Conservation (phyloP, 2,113 vertebrate species). For the Delphinapterus leucas region DNA sequence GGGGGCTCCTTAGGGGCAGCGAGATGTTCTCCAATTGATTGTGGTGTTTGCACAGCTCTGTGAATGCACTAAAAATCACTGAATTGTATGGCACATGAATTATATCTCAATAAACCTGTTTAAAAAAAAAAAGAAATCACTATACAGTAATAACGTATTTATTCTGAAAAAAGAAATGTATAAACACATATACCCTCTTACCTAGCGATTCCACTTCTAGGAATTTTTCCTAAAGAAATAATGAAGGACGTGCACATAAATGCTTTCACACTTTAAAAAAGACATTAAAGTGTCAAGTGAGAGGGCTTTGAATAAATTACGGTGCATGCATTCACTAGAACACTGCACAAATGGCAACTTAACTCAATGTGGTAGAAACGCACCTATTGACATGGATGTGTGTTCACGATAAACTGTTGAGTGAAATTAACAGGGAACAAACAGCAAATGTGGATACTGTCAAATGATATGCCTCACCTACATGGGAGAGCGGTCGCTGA, state of each 20-base stretch:
- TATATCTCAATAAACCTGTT: neutral
- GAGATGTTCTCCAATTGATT: accelerated
- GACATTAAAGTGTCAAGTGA: accelerated
- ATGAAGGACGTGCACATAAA: neutral
- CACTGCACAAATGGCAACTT: accelerated
- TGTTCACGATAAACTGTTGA: accelerated
- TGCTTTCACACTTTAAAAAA: neutral
- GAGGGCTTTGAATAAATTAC: accelerated
- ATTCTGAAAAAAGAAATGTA: neutral
- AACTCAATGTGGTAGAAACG: accelerated
- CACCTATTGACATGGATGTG: accelerated
- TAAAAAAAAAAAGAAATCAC: neutral
- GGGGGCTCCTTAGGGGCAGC: accelerated
- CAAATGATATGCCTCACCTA: accelerated
- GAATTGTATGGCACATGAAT: accelerated
- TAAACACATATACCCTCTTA: accelerated
- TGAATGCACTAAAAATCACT: accelerated
- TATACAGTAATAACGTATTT: accelerated
- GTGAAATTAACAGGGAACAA: accelerated
- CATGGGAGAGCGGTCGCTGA: accelerated
- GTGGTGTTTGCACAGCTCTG: accelerated
- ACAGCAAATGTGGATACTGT: accelerated
- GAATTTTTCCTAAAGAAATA: neutral
- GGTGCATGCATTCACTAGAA: accelerated
- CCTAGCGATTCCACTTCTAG: neutral